Evolutionary conservation across 2,888 invertebrate genomes (phyloP).

Genomic region (Onchidella celtica): DNA sequence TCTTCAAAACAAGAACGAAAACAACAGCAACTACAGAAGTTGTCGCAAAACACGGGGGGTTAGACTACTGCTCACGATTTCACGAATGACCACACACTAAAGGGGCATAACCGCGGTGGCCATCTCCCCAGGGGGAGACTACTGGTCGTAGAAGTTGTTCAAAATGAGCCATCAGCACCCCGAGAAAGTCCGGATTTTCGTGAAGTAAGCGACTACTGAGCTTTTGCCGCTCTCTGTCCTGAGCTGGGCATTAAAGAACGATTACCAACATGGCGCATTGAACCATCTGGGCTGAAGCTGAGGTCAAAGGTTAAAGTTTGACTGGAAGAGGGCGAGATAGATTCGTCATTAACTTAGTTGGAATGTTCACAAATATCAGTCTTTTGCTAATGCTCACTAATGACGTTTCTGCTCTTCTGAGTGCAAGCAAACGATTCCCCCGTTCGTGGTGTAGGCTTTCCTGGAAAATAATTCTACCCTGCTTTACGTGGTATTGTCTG

Average conservation of each 20-base stretch:
- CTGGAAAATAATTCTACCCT: no score
- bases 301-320: background rate
- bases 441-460: no score
- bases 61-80: constrained; percentile 34
- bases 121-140: constrained; percentile 1
- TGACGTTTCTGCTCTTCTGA: no score
- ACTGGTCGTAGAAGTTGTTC: background rate
- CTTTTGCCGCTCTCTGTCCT: no score
- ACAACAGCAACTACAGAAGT: background rate
- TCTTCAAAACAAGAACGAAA: no score
- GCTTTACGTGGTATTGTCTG: no score
- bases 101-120: constrained; percentile 13
- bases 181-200: background rate
- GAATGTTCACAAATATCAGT: no score
- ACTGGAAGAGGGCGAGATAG: no score
- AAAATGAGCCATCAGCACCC: constrained; percentile 14
- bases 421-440: no score
- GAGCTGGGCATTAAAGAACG: constrained; percentile 21
- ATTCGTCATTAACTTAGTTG: no score
- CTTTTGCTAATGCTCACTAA: no score
- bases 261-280: background rate
- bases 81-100: constrained; percentile 44
- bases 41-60: constrained; percentile 9
- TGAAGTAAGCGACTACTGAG: background rate
- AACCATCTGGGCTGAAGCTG: constrained; percentile 29